These are phyloP conservation scores for Melierax canorus DNA, from an alignment of 2,113 vertebrate species.

Conservation along the genomic window DNA sequence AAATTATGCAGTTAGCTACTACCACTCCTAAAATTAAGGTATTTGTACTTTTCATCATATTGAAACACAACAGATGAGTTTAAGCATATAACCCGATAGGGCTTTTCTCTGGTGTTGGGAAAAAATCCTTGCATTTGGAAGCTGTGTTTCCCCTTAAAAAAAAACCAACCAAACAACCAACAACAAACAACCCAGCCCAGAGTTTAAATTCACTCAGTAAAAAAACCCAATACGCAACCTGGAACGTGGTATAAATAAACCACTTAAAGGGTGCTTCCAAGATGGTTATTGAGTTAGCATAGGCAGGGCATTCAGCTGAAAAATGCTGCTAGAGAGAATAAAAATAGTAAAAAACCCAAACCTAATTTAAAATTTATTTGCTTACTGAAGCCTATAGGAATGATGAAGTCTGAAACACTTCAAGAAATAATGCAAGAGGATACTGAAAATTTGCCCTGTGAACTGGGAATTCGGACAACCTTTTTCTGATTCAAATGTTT, in stretches of 20 bases:
- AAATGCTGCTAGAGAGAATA: background rate
- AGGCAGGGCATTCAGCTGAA: background rate
- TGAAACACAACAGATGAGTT: background rate
- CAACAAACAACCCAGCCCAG: too few relatives aligned
- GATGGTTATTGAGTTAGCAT: background rate
- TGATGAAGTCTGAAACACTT: background rate
- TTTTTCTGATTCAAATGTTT: background rate
- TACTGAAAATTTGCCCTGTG: background rate
- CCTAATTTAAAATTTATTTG: background rate
- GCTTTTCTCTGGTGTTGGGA: background rate
- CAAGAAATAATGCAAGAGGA: background rate
- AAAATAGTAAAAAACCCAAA: background rate
- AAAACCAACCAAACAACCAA: background rate
- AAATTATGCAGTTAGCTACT: background rate
- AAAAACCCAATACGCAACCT: background rate
- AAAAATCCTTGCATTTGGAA: background rate
- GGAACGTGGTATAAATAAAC: background rate
- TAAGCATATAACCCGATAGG: background rate
- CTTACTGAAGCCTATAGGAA: background rate
- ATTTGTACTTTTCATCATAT: background rate
- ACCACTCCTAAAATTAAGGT: background rate
- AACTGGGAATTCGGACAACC: fast-evolving
- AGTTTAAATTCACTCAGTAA: background rate
- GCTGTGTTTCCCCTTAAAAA: background rate
- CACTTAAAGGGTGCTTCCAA: background rate